A percentile compares a stretch with the other conserved stretches of the same genome.
phyloP scores from a whole-genome alignment of 2,797 vertebrate genomes.

The Hephaestus fuliginosus region DNA sequence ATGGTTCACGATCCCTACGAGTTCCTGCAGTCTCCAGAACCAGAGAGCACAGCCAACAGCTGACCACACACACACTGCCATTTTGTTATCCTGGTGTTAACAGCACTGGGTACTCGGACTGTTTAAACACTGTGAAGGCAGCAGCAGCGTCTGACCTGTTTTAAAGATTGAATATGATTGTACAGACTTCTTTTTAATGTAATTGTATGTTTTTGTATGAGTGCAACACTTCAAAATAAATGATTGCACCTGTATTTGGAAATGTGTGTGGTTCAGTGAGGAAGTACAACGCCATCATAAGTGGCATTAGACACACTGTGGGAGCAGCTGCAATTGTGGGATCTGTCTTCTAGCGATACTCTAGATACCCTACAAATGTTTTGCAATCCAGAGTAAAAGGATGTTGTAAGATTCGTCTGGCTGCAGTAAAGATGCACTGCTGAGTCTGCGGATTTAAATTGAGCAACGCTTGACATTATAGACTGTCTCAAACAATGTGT shows the following conservation, averaged over 20 bases:
- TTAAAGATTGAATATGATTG: conserved; percentile 69
- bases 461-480: conserved; percentile 7
- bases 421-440: background rate
- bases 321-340: background rate
- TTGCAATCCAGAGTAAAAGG: background rate
- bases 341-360: background rate
- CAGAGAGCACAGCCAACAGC: conserved; percentile 83
- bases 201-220: conserved; percentile 66
- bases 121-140: conserved; percentile 34
- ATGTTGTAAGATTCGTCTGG: background rate
- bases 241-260: conserved; percentile 59
- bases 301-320: background rate
- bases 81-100: conserved; percentile 47
- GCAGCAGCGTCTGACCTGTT: conserved; percentile 30
- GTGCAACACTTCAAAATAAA: conserved; percentile 78
- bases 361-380: background rate
- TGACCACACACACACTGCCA: conserved; percentile 73
- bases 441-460: background rate
- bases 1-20: conserved; percentile 96
- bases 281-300: background rate
- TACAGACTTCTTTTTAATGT: conserved; percentile 78
- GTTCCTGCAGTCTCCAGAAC: conserved; percentile 96
- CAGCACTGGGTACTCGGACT: conserved; percentile 25
- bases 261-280: conserved; percentile 39
- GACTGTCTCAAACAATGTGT: background rate